phyloP scores from a whole-genome alignment of 2,888 invertebrate genomes.

The Luperina testacea region DNA sequence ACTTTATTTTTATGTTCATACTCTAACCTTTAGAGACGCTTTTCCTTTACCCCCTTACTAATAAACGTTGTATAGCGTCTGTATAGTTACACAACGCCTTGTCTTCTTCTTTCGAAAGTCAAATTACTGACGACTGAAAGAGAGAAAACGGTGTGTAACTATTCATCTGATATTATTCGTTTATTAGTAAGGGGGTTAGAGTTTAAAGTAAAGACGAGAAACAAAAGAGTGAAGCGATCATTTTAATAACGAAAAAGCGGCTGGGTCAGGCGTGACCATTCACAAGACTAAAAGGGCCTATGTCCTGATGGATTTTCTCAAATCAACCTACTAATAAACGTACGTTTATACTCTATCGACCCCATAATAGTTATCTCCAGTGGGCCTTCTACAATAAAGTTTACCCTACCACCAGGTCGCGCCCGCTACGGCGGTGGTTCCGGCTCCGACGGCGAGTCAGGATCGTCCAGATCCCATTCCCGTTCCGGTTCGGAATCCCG shows the following conservation, averaged over 20 bases:
- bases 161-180: too few species aligned
- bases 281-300: not conserved
- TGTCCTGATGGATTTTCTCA: not conserved
- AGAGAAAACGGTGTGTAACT: too few species aligned
- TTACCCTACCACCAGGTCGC: constrained; percentile 87
- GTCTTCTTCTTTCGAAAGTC: too few species aligned
- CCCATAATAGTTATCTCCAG: not conserved
- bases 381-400: not conserved
- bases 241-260: not conserved
- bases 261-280: not conserved
- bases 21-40: not conserved
- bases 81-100: too few species aligned
- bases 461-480: constrained; percentile 92
- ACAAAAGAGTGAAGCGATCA: not conserved
- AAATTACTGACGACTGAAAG: too few species aligned
- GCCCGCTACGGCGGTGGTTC: constrained; percentile 92
- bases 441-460: constrained; percentile 91
- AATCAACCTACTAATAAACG: not conserved
- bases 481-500: constrained; percentile 91
- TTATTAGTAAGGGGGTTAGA: too few species aligned
- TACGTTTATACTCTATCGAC: not conserved
- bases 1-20: constrained; percentile 28
- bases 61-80: too few species aligned
- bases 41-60: too few species aligned
- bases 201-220: too few species aligned